These are phyloP conservation scores for Phylloscopus collybita DNA, from an alignment of 2,797 vertebrate genomes.

Conservation along the genomic window DNA sequence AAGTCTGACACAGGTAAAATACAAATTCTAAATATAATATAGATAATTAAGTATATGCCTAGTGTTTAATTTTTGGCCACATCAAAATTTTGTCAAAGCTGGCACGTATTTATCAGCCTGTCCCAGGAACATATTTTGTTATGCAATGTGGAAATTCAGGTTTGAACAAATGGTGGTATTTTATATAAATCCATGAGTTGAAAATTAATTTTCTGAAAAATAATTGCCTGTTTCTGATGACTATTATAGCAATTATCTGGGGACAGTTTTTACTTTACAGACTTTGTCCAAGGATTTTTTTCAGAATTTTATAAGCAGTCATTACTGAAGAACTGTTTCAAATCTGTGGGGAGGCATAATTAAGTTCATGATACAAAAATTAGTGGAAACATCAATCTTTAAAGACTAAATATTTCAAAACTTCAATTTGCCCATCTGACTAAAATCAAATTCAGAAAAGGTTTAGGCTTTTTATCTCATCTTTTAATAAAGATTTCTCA, in stretches of 20 bases:
- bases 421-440: neutral
- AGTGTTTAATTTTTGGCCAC: neutral
- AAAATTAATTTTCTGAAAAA: neutral
- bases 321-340: neutral
- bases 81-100: neutral
- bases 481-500: neutral
- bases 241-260: neutral
- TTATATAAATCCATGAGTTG: neutral
- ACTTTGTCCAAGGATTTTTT: neutral
- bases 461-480: neutral
- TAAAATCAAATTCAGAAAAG: neutral
- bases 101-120: neutral
- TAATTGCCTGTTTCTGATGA: neutral
- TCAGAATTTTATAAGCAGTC: neutral
- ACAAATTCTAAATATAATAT: neutral
- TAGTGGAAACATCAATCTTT: neutral
- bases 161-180: neutral
- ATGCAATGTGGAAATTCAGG: neutral
- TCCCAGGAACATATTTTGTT: neutral
- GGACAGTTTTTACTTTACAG: neutral
- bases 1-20: neutral
- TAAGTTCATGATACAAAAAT: neutral
- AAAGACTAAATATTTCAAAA: neutral
- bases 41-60: neutral
- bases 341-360: neutral